These are phyloP conservation scores for Acleris sparsana DNA, from an alignment of 2,888 invertebrate genomes.

Conservation along the genomic window DNA sequence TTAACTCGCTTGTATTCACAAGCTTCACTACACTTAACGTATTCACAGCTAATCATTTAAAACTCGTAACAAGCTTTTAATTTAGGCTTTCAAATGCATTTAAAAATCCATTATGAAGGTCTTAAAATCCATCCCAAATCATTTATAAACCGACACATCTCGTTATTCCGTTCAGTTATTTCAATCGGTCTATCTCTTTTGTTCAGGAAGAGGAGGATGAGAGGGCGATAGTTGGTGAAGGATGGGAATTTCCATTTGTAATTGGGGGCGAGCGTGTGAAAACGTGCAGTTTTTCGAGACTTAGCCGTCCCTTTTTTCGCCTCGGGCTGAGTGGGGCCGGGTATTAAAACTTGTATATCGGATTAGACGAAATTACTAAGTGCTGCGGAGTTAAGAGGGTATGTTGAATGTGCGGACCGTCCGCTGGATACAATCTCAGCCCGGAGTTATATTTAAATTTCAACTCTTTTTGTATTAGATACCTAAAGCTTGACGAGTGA, in stretches of 20 bases:
- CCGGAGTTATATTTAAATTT: conserved; percentile 23
- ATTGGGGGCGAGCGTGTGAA: conserved; percentile 74
- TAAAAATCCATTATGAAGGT: conserved; percentile 55
- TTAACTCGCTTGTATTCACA: conserved; percentile 5
- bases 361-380: conserved; percentile 81
- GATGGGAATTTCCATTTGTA: conserved; percentile 61
- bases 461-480: conserved; percentile 3
- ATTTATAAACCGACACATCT: conserved; percentile 58
- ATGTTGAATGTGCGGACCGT: conserved; percentile 39
- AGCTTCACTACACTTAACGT: conserved; percentile 19
- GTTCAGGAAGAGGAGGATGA: conserved; percentile 44
- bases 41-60: conserved; percentile 30
- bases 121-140: conserved; percentile 51
- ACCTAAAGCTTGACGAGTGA: not conserved
- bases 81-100: conserved; percentile 44
- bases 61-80: conserved; percentile 44
- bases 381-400: conserved; percentile 70
- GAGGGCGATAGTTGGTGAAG: conserved; percentile 43
- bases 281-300: conserved; percentile 75
- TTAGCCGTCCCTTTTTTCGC: conserved; percentile 78
- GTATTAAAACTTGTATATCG: conserved; percentile 81
- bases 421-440: conserved; percentile 38
- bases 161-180: conserved; percentile 48
- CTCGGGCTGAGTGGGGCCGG: conserved; percentile 66
- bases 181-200: conserved; percentile 57